These are phyloP conservation scores for Gulo gulo DNA, from an alignment of 2,113 vertebrate species.

Conservation along the genomic window DNA sequence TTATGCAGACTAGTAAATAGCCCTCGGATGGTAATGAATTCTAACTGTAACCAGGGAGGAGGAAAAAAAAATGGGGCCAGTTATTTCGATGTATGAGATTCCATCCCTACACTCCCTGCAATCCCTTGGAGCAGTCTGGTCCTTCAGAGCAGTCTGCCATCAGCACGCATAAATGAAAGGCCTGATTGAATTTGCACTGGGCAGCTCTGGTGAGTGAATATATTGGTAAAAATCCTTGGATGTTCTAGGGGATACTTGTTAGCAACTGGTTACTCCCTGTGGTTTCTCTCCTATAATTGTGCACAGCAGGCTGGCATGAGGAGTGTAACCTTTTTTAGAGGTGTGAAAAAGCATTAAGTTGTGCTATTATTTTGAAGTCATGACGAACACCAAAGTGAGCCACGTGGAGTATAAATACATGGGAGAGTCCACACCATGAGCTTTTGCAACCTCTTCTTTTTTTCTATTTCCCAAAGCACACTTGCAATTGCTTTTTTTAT, in stretches of 20 bases:
- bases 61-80: background rate
- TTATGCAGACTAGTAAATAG: slow-evolving; percentile 40
- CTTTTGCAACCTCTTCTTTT: background rate
- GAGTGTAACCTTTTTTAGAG: slow-evolving; percentile 10
- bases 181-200: background rate
- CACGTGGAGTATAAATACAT: background rate
- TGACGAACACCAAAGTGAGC: background rate
- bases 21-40: slow-evolving; percentile 17
- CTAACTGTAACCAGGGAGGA: background rate
- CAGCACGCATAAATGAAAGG: background rate
- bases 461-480: background rate
- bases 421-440: background rate
- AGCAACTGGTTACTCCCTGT: background rate
- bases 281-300: background rate
- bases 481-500: background rate
- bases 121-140: background rate
- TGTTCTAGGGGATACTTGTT: background rate
- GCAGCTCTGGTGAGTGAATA: background rate
- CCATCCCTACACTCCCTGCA: background rate
- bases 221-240: background rate
- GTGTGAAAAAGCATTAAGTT: slow-evolving; percentile 41
- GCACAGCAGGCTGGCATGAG: background rate
- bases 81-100: background rate
- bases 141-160: background rate
- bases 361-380: slow-evolving; percentile 41